Conservation (phyloP, 2,888 invertebrate species). For the Sinelater perroti region DNA sequence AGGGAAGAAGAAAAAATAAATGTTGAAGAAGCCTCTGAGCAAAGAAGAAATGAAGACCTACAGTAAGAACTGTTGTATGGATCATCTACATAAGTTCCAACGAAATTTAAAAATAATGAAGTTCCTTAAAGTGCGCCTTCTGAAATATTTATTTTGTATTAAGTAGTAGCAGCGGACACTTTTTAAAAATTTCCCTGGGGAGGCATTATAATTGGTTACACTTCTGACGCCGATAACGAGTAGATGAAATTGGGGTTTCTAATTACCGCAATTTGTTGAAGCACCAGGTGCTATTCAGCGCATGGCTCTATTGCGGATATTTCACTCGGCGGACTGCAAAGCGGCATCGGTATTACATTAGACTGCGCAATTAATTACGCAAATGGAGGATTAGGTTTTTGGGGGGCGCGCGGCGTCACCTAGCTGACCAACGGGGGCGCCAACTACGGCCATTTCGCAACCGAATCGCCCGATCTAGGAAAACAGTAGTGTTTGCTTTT, state of each 20-base stretch:
- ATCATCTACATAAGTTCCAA: no score
- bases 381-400: conserved; percentile 18
- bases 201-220: background rate
- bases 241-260: conserved; percentile 17
- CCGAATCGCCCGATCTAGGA: conserved; percentile 12
- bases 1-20: no score
- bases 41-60: no score
- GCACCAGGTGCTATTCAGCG: conserved; percentile 28
- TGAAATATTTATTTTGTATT: no score
- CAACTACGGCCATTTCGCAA: background rate
- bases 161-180: no score
- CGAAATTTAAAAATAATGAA: no score
- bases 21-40: no score
- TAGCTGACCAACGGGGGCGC: background rate
- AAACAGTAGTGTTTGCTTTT: conserved; percentile 27
- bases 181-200: conserved; percentile 5
- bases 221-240: conserved; percentile 5
- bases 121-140: no score
- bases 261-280: conserved; percentile 29
- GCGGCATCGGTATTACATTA: conserved; percentile 28
- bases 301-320: conserved; percentile 25
- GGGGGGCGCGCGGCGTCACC: background rate
- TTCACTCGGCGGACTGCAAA: conserved; percentile 19
- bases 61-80: no score
- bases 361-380: conserved; percentile 23